Conservation (phyloP, 2,113 vertebrate genomes). For the Mustela nigripes region DNA sequence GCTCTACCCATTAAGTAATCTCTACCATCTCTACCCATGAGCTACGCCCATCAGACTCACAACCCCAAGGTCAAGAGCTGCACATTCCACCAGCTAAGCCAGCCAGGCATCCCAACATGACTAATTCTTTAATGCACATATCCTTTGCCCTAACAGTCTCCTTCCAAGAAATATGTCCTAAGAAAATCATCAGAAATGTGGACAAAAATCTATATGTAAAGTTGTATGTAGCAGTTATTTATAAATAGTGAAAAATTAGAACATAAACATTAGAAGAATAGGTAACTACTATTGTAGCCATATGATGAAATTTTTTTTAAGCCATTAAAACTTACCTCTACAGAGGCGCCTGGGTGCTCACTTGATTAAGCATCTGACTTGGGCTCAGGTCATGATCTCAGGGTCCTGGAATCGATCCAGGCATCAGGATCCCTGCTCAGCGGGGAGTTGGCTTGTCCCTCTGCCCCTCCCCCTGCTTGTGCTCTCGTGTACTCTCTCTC, state of each 20-base stretch:
- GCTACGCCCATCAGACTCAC: not conserved
- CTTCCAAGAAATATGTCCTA: not conserved
- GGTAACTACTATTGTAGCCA: not conserved
- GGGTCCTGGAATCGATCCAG: not conserved
- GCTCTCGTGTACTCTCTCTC: not conserved
- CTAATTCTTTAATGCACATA: not conserved
- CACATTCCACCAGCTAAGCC: not conserved
- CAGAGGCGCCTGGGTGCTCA: not conserved
- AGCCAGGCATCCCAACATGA: not conserved
- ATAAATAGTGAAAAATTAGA: not conserved
- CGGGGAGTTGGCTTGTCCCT: not conserved
- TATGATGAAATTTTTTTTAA: not conserved
- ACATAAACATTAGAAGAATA: not conserved
- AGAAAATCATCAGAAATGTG: conserved; percentile 18
- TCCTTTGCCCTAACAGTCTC: not conserved
- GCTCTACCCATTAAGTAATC: not conserved
- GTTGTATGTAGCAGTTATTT: not conserved
- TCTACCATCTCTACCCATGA: not conserved
- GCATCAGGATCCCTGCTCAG: not conserved
- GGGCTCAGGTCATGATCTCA: not conserved
- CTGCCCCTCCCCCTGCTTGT: not conserved
- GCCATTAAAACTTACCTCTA: not conserved
- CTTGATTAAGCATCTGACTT: not conserved
- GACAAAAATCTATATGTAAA: not conserved
- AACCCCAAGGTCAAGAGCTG: not conserved